Evolutionary conservation across 2,888 invertebrate species (phyloP).

Genomic region (Dromius quadrimaculatus): DNA sequence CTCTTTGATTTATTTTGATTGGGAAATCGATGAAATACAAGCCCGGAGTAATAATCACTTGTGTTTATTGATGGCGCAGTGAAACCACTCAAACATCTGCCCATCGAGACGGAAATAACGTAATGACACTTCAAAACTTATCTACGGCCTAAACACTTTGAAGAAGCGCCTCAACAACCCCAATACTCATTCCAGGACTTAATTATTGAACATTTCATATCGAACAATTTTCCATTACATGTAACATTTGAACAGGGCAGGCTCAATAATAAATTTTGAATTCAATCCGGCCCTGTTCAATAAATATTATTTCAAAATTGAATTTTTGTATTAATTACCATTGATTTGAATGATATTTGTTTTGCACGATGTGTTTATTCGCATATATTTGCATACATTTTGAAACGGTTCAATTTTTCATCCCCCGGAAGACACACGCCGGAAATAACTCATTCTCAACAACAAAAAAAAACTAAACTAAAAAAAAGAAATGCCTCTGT

Average conservation of each 20-base stretch:
- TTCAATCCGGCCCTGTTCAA: too few relatives aligned
- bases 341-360: slow-evolving; percentile 46
- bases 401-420: slow-evolving; percentile 37
- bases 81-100: slow-evolving; percentile 26
- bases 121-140: slow-evolving; percentile 32
- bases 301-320: too few relatives aligned
- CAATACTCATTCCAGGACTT: too few relatives aligned
- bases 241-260: too few relatives aligned
- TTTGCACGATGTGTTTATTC: slow-evolving; percentile 44
- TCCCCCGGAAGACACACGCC: too few relatives aligned
- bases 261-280: too few relatives aligned
- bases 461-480: too few relatives aligned
- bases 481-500: too few relatives aligned
- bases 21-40: not conserved
- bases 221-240: not conserved
- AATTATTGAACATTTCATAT: not conserved
- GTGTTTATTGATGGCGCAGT: slow-evolving; percentile 21
- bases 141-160: not conserved
- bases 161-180: not conserved
- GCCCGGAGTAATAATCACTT: slow-evolving; percentile 8
- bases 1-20: too few relatives aligned
- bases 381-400: slow-evolving; percentile 47
- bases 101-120: slow-evolving; percentile 15
- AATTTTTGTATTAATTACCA: slow-evolving; percentile 49
- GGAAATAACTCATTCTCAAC: too few relatives aligned